Evolutionary conservation across 2,797 vertebrate species (phyloP), one percentile per base, ranked within the genome.

Genomic region (Trachurus trachurus): DNA sequence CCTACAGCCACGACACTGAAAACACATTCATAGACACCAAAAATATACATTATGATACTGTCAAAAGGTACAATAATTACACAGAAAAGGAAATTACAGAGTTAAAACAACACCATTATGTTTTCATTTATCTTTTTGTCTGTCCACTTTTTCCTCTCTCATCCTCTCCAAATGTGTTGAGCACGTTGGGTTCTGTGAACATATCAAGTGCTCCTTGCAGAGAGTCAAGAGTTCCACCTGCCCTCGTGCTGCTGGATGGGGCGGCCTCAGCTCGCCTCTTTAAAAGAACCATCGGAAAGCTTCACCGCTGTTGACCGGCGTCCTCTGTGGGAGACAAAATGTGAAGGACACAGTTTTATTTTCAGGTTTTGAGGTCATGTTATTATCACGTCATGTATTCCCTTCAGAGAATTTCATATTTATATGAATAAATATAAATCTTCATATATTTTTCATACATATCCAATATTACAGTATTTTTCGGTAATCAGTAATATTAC

Each of bases 221-320:
- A 95, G 95, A 96, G 96, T 96, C 96, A 95, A 96, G 95, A 91
- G 96, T 94, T 94, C 96, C 93, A 95, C 94, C 93, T 87, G 94
- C 93, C 93, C 95, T 96, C 94, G 91, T 94, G 94, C 92, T 93
- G 95, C 94, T 95, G 76, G 66, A 76, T 56, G 82, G 44, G 82
- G 73, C 37, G 57, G 50, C 72, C 66, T 12, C n/a, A 91, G 80
- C 93, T 93, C 93, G 91, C 94, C 87, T 63, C 93, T 95, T 96
- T 98, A 99, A 96, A 99, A 99, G 97, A 99, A 99, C 98, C 98
- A 99, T 94, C 98, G 96, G 93, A 99, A 99, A 74, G 98, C 98
- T 96, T 99, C 98, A 19, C 97, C 97, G 74, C 93, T 98, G 95
- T 95, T 98, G 94, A 99, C 97, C 86, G 97, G 97, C 91, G 97